Percentiles rank a stretch among this genome's conserved stretches.
Conservation (phyloP, 2,113 vertebrate species). For the Prionailurus viverrinus region DNA sequence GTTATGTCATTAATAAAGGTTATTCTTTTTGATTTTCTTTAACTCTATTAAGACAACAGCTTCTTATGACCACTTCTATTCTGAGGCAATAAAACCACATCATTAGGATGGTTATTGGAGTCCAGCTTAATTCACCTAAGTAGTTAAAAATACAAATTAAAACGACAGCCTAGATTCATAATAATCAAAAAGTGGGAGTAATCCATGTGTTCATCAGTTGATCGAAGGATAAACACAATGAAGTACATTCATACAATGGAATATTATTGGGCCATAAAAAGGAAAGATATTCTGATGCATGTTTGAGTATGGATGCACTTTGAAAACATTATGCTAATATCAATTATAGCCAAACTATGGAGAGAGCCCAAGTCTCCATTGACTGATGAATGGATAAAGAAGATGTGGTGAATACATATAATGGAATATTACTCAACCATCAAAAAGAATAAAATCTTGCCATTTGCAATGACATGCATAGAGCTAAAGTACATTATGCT, state of each 20-base stretch:
- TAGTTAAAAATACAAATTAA: conserved; percentile 4
- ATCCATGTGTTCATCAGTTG: neutral
- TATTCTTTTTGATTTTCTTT: neutral
- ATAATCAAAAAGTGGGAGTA: neutral
- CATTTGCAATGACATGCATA: no score
- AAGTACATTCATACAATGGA: neutral
- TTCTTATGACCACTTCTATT: neutral
- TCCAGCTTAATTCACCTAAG: neutral
- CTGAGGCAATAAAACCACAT: neutral
- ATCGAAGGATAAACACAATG: neutral
- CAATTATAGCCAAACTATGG: no score
- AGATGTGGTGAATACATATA: no score
- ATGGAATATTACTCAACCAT: no score
- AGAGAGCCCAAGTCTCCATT: no score
- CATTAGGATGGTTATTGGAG: neutral
- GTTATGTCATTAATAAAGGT: neutral
- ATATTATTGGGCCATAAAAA: neutral
- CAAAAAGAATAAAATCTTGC: no score
- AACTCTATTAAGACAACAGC: neutral
- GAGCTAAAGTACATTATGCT: no score
- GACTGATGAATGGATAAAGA: no score
- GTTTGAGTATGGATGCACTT: neutral
- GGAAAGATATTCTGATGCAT: neutral
- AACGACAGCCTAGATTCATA: neutral
- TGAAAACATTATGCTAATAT: neutral